Evolutionary conservation across 2,888 invertebrate genomes (phyloP), one percentile per base, ranked within the genome.

Genomic region (Spodoptera littoralis): DNA sequence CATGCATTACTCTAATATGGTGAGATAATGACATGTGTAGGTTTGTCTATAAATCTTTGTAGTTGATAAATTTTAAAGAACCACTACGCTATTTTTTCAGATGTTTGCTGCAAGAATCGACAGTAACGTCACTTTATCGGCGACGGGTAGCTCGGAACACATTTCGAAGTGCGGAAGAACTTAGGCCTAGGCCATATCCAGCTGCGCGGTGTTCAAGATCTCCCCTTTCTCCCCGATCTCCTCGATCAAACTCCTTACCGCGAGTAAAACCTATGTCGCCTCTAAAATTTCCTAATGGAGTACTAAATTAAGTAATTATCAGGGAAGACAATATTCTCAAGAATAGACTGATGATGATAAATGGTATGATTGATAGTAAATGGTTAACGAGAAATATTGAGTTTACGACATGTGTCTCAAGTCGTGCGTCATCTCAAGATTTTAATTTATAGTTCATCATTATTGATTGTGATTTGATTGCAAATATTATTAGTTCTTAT

Each of bases 151-250:
- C 83, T 4, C 90, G 91, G 4, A 85, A 81, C 41, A 85, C 90
- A 0, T 90, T 92, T 78, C 89, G 92, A 60, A 94, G 93, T 57
- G 87, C 92, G 24, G 94, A 94, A 67, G 94, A 94, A 62, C 78
- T 94, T 3, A 86, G 94, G 5, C 77, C 85, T 36, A 86, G 92
- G 3, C 93, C 93, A 0, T 92, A 92, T 42, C 85, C 83, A 4
- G 73, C 77, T 8, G 53, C 84, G 0, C 74, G 83, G 24, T 73
- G 81, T 58, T 77, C 79, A 1, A 81, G 83, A 8, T 83, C 86
- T 6, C 84, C 85, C 4, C 78, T 65, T 22, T 83, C 85, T 9
- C 82, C 87, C 9, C 66, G 75, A 70, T 85, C 84, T 22, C 87
- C 88, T 0, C 86, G 93, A 9, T 82, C 92, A 1, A 89, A 81